A percentile compares a stretch with the other conserved stretches of the same genome.
These are phyloP conservation scores for Malurus alboscapulatus DNA, from an alignment of 2,113 vertebrate genomes.

Conservation along the genomic window DNA sequence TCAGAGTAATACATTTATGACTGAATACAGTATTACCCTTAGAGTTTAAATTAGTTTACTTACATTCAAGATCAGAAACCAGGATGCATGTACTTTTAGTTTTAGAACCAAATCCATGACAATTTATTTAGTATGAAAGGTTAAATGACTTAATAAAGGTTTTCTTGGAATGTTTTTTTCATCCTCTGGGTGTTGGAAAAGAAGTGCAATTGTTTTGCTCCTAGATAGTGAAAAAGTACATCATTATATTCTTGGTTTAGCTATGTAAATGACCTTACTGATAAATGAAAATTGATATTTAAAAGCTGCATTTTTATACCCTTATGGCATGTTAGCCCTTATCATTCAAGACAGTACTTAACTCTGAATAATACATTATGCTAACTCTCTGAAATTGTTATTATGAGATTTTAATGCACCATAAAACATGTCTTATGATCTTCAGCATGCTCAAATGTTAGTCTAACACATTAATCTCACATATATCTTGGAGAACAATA, in stretches of 20 bases:
- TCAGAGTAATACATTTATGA: neutral
- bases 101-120: constrained; percentile 26
- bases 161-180: neutral
- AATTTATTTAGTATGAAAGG: constrained; percentile 34
- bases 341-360: constrained; percentile 58
- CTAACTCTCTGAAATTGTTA: constrained; percentile 39
- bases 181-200: constrained; percentile 14
- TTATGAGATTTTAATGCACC: constrained; percentile 47
- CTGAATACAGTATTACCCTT: neutral
- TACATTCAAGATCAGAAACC: neutral
- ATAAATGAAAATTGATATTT: constrained; percentile 63
- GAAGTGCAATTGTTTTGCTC: neutral
- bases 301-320: constrained; percentile 34
- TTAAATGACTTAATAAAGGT: constrained; percentile 17
- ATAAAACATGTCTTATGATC: constrained; percentile 49
- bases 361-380: constrained; percentile 54
- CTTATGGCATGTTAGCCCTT: constrained; percentile 36
- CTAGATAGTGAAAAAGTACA: constrained; percentile 1
- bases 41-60: constrained; percentile 6
- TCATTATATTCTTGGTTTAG: constrained; percentile 25
- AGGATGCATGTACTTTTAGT: constrained; percentile 1
- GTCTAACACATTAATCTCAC: constrained; percentile 2
- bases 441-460: constrained; percentile 13
- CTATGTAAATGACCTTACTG: constrained; percentile 40
- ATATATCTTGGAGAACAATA: neutral